phyloP scores from a whole-genome alignment of 1,140 invertebrate species.

The Drosophila repleta region DNA sequence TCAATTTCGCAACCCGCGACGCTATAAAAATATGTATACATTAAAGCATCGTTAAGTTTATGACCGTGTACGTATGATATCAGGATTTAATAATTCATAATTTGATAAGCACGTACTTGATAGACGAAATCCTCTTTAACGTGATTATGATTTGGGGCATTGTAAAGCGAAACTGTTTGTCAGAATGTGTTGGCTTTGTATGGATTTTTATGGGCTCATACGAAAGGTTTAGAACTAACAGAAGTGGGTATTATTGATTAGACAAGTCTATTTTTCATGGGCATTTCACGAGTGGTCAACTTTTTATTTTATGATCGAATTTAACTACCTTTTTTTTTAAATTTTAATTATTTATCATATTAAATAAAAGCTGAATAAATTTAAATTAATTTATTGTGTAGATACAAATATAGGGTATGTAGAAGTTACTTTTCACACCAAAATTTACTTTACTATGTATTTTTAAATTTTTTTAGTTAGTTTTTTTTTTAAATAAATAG shows the following conservation, averaged over 20 bases:
- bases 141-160: slow-evolving; percentile 4
- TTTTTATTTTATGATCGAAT: no score
- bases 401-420: no score
- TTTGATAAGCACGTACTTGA: slow-evolving; percentile 44
- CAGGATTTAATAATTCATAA: slow-evolving; percentile 34
- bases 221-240: not conserved
- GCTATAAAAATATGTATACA: slow-evolving; percentile 43
- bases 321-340: no score
- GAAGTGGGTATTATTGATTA: not conserved
- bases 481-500: no score
- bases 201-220: slow-evolving; percentile 11
- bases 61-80: slow-evolving; percentile 27
- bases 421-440: no score
- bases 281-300: no score
- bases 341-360: no score
- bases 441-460: no score
- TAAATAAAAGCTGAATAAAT: no score
- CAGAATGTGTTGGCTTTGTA: slow-evolving; percentile 4
- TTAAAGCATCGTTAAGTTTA: slow-evolving; percentile 60
- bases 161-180: slow-evolving; percentile 16
- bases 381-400: no score
- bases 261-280: no score
- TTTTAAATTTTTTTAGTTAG: no score
- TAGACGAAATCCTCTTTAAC: slow-evolving; percentile 8
- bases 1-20: slow-evolving; percentile 31